These are phyloP conservation scores for Oplegnathus fasciatus DNA, from an alignment of 2,113 vertebrate species.

Conservation along the genomic window DNA sequence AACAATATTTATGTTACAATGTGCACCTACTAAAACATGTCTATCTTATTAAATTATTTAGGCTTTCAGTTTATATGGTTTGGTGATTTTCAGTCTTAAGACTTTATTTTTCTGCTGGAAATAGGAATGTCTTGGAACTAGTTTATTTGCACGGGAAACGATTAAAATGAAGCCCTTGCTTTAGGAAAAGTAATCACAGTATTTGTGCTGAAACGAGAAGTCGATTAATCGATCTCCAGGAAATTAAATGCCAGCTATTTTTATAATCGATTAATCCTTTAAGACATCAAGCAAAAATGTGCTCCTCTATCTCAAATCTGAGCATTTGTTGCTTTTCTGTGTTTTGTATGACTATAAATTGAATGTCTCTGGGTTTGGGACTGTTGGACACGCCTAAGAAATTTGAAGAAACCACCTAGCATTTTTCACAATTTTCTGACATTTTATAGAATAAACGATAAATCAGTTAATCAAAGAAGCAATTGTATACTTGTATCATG, in stretches of 20 bases:
- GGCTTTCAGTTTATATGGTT: neutral
- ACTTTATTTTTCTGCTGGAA: neutral
- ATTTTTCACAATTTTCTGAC: neutral
- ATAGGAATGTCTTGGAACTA: neutral
- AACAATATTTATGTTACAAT: neutral
- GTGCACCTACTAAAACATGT: neutral
- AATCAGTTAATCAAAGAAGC: neutral
- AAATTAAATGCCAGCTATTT: neutral
- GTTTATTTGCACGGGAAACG: neutral
- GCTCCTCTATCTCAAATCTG: neutral
- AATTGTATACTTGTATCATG: neutral
- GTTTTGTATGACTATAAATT: neutral
- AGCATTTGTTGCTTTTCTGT: neutral
- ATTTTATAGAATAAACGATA: neutral
- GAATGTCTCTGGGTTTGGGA: neutral
- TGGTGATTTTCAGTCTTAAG: neutral
- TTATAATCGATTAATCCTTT: neutral
- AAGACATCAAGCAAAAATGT: neutral
- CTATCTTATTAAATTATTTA: neutral
- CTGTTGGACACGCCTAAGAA: neutral
- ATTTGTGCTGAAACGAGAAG: neutral
- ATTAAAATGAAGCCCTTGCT: neutral
- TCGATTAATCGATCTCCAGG: neutral
- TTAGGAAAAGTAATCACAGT: neutral
- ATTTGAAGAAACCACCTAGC: neutral